Conservation (phyloP, 2,888 invertebrate species). For the Incurvaria masculella region DNA sequence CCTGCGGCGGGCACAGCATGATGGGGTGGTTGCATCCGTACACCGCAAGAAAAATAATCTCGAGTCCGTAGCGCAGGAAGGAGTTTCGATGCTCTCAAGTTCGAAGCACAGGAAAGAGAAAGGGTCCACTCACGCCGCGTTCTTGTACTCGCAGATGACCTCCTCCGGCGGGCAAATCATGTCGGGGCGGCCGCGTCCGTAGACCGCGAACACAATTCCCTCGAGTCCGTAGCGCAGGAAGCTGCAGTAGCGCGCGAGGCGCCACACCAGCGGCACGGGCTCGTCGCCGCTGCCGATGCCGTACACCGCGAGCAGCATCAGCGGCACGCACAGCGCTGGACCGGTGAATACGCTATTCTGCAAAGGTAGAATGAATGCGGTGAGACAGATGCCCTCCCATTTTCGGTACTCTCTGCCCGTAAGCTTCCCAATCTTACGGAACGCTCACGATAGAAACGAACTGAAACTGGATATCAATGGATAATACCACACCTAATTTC, state of each 20-base stretch:
- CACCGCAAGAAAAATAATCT: constrained; percentile 75
- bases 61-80: constrained; percentile 77
- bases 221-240: constrained; percentile 81
- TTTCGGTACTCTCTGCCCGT: too few species aligned
- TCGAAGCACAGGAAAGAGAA: too few species aligned
- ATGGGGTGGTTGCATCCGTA: constrained; percentile 74
- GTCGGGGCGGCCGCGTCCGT: constrained; percentile 70
- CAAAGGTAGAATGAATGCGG: constrained; percentile 20
- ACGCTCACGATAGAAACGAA: too few species aligned
- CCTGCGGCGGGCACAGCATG: constrained; percentile 69
- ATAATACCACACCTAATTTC: too few species aligned
- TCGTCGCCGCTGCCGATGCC: constrained; percentile 79
- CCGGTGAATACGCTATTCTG: constrained; percentile 90
- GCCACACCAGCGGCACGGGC: constrained; percentile 70
- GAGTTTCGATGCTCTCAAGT: too few species aligned
- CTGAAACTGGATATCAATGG: too few species aligned
- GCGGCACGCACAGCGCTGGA: constrained; percentile 80
- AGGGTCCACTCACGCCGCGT: constrained; percentile 58
- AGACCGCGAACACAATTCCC: constrained; percentile 75
- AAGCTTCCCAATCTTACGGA: too few species aligned
- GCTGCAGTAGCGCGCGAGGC: constrained; percentile 76
- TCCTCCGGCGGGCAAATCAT: constrained; percentile 71
- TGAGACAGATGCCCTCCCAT: too few species aligned
- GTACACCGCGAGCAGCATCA: constrained; percentile 84
- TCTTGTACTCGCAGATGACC: constrained; percentile 72